Evolutionary conservation across 2,888 invertebrate genomes (phyloP), one percentile per base, ranked within the genome.

Genomic region (Rhimphoctona megacephalus): DNA sequence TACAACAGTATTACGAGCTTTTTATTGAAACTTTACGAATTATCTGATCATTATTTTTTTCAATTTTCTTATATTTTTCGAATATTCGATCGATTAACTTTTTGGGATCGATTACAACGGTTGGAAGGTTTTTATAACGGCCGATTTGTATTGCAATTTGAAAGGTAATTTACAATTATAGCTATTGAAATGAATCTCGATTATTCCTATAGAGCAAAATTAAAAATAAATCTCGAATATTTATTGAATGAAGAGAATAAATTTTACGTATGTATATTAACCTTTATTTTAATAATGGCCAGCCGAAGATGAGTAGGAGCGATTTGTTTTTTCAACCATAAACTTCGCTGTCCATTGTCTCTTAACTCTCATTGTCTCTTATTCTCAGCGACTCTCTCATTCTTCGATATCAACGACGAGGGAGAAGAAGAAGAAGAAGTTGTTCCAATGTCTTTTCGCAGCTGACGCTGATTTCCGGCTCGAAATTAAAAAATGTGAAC

Each of bases 381-480:
- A 14, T n/a, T 33, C 33, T 33, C 14, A 7, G 49, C 19, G 30
- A 11, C 22, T 11, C 49, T 33, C n/a, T 54, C 30, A 22, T 66
- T 46, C 54, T 33, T 43, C 25, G 57, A 39, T 22, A 22, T 25
- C 9, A 52, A 39, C 7, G 57, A 11, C 8, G 6, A 52, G 11
- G 25, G 43, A 46, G 11, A 52, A 11, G 46, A 43, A 25, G 25
- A 43, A 46, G 70, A 74, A 74, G 17, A 72, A 54, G 57, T 57
- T 57, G 33, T 69, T 49, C 11, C 39, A 54, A 22, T 39, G 52
- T 67, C 78, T 39, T 79, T 19, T 70, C 57, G 46, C 22, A 54
- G 25, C 64, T 64, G 76, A 77, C 70, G 52, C 54, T 52, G 74
- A 77, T 77, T 77, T 76, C 80, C 84, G 49, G 80, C 76, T 66